These are phyloP conservation scores for Gallinago solitaria DNA, from an alignment of 2,797 vertebrate genomes.

Conservation along the genomic window DNA sequence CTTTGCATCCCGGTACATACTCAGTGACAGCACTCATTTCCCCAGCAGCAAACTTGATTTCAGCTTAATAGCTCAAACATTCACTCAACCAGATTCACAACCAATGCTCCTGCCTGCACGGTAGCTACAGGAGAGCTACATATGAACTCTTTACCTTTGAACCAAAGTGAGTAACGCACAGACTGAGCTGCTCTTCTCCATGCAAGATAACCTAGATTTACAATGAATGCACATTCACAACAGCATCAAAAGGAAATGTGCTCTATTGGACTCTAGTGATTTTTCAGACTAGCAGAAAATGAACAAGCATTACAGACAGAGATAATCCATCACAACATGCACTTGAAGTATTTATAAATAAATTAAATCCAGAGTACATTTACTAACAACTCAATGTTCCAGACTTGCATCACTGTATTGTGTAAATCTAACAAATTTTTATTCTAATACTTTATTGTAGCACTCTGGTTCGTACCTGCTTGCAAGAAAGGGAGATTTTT, in stretches of 20 bases:
- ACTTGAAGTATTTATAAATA: background rate
- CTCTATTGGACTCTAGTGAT: background rate
- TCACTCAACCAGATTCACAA: background rate
- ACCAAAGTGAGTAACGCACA: background rate
- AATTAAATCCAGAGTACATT: no score
- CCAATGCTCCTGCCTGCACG: background rate
- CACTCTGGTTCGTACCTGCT: background rate
- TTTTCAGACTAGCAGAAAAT: background rate
- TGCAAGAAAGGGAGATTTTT: background rate
- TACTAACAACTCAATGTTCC: background rate
- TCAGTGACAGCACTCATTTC: background rate
- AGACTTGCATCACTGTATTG: background rate
- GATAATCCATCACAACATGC: constrained; percentile 17
- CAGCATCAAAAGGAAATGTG: background rate
- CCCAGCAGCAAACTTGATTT: constrained; percentile 7
- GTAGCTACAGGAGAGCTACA: background rate
- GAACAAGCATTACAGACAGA: background rate
- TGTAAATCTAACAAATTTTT: background rate
- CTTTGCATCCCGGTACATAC: background rate
- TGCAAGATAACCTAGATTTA: constrained; percentile 2
- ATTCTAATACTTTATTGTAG: background rate
- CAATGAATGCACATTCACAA: background rate
- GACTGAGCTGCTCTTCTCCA: background rate
- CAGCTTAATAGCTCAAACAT: background rate
- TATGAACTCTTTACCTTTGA: constrained; percentile 64